phyloP scores from a whole-genome alignment of 2,797 vertebrate species.

The Pelobates cultripes region DNA sequence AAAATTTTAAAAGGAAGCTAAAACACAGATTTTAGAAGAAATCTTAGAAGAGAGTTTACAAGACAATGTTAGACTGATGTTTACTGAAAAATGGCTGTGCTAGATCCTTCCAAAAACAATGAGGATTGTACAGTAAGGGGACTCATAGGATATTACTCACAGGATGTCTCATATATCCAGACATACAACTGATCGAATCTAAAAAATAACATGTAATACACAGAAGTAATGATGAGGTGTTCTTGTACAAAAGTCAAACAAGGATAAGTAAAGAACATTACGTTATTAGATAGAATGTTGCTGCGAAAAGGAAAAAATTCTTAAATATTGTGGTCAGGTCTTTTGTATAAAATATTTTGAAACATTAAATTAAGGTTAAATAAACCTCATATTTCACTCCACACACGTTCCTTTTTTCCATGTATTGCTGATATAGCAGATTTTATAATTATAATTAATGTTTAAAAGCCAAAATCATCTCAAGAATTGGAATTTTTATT shows the following conservation, averaged over 20 bases:
- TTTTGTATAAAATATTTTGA: constrained; percentile 38
- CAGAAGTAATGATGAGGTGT: constrained; percentile 34
- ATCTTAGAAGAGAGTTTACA: not conserved
- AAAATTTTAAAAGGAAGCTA: too few relatives aligned
- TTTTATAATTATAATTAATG: not conserved
- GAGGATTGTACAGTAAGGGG: constrained; percentile 7
- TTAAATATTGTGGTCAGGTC: constrained; percentile 38
- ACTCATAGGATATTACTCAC: constrained; percentile 50
- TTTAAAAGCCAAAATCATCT: not conserved
- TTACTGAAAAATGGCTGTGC: constrained; percentile 4
- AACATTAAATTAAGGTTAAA: constrained; percentile 38
- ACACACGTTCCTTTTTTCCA: not conserved
- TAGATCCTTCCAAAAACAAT: constrained; percentile 26
- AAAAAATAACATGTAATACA: constrained; percentile 25
- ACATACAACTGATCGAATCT: constrained; percentile 26
- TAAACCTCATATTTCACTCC: not conserved
- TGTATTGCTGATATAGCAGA: constrained; percentile 33
- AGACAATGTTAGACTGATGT: constrained; percentile 13
- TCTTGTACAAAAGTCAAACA: constrained; percentile 36
- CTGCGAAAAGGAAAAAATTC: constrained; percentile 28
- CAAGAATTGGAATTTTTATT: not conserved
- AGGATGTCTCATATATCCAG: constrained; percentile 40
- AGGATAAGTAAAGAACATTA: constrained; percentile 40
- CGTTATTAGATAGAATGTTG: constrained; percentile 7
- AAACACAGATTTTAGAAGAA: too few relatives aligned